Base-by-base conservation (phyloP, 2,797 vertebrate species). In the Anisognathus igniventris region DNA sequence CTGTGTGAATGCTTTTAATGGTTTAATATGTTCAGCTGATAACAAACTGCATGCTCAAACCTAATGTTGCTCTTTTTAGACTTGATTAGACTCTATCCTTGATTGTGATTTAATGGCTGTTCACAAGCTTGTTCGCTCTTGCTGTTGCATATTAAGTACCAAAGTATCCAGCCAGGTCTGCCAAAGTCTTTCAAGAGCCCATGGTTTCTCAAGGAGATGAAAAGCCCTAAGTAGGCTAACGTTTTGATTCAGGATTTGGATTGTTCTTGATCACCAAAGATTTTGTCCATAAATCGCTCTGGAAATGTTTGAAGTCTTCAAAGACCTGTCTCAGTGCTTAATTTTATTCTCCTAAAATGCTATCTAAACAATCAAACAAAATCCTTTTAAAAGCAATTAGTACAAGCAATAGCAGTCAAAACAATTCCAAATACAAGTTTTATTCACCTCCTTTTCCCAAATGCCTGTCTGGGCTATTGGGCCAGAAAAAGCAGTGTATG, bases 81-180 rank as follows among this genome's bases (percentile, higher is more conserved):
- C 77, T 74, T 64, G 91, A 82, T 92, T 79, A 80, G 70, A 28
- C 80, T 72, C 91, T 65, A 12, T 76, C 70, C 88, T 92, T 76
- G 92, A 78, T 96, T 58, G 68, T 92, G 90, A 78, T 68, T 85
- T 93, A 93, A 76, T 94, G 65, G 74, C 92, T 82, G 91, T 91
- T 92, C 92, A 91, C 66, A 88, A 97, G 86, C 92, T 58, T 88
- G 94, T 84, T 94, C 65, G 33, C 86, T 95, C 86, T 95, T 33
- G 61, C 94, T 65, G 48, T 84, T 95, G 96, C 96, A 94, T 96
- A 80, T 72, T 94, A 96, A 96, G 93, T 84, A 80, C 77, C 6
- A 48, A 90, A 93, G 89, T 47, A 93, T 89, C 53, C 42, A 95
- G 66, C 74, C 81, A 83, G 91, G 91, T 85, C 94, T 96, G 96